These are phyloP conservation scores for Montipora foliosa DNA, from an alignment of 64 coral and sea anemone genomes.

Conservation along the genomic window DNA sequence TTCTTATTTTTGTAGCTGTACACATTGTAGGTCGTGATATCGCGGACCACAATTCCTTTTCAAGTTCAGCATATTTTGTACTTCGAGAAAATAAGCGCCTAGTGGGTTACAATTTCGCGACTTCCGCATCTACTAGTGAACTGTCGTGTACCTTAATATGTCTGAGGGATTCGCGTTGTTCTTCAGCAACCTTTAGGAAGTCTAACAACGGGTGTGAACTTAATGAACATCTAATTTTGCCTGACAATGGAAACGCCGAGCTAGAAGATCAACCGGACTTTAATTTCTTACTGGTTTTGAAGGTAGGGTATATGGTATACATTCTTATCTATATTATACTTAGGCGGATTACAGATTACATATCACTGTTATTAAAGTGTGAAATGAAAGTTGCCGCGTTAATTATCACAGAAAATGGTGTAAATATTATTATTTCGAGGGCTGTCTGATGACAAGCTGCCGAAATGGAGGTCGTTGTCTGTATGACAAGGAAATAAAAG, in stretches of 20 bases:
- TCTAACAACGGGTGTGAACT: slow-evolving; percentile 10
- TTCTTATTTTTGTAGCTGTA: too few species aligned
- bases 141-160: not conserved
- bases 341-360: too few species aligned
- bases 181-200: slow-evolving; percentile 1
- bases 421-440: not conserved
- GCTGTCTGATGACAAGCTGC: not conserved
- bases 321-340: not conserved
- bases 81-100: not conserved
- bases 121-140: not conserved
- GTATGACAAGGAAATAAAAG: not conserved
- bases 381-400: too few species aligned
- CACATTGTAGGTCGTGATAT: too few species aligned
- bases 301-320: not conserved
- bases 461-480: not conserved
- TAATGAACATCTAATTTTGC: not conserved
- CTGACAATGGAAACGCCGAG: not conserved
- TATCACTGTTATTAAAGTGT: too few species aligned
- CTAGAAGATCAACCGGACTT: not conserved
- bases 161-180: not conserved
- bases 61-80: not conserved
- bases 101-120: not conserved
- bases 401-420: not conserved
- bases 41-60: too few species aligned
- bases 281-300: not conserved